Base-by-base conservation (phyloP, 1,140 invertebrate genomes). In the Helicoverpa armigera region DNA sequence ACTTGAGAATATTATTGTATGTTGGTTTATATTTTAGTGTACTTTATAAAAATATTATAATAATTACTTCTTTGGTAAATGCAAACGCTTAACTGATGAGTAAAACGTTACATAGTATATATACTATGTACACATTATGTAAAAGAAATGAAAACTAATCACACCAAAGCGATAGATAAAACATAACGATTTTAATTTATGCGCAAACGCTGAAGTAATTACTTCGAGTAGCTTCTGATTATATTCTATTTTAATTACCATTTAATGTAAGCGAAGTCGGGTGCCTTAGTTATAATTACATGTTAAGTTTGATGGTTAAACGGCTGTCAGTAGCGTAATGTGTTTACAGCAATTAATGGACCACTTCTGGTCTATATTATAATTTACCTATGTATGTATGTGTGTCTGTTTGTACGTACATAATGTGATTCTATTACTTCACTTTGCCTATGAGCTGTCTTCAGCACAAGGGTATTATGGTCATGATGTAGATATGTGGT, bases 141-240 rank as follows among this genome's bases (percentile, higher is more conserved):
- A 35, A 35, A 35, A 35, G 1, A 0, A 35, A 35, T 2, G 35
- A 35, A 35, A 35, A 60, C 29, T 60, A 60, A 18, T 4, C 58
- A 12, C 9, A 60, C 23, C 11, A 70, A 82, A 16, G 48, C 51
- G 76, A 82, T 74, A 18, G 43, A 63, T 61, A 73, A 18, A 72
- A 73, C 69, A 79, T 70, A 79, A 61, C 70, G 65, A 35, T 81
- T 81, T 81, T 61, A 81, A 77, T 61, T 61, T 76, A 81, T 70
- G 63, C 65, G 50, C 65, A 60, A 77, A 72, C 80, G 67, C 14
- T 35, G 16, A 74, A 79, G 53, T 80, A 72, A 72, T 80, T 80
- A 74, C 56, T 35, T 63, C 67, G 31, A 48, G 50, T 54, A 48
- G 63, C 63, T 79, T 58, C 65, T 69, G 63, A 69, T 79, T 29